Evolutionary conservation across 2,797 vertebrate genomes (phyloP).

Genomic region (Micrastur ruficollis): DNA sequence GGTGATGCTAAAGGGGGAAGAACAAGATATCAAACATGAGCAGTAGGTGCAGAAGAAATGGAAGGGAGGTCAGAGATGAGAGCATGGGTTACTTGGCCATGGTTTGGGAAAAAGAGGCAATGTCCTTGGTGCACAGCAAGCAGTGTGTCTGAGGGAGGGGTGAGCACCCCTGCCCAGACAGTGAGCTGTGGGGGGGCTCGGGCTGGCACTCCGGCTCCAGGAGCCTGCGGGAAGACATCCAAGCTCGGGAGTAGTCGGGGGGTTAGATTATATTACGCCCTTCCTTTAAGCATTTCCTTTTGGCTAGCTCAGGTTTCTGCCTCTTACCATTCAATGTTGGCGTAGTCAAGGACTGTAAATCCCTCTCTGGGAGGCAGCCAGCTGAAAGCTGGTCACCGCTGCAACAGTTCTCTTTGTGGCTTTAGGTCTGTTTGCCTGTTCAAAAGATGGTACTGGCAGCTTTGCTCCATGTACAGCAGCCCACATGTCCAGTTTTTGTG

Average conservation of each 20-base stretch:
- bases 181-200: fast-evolving
- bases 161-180: neutral
- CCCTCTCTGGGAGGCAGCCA: conserved; percentile 1
- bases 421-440: neutral
- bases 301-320: neutral
- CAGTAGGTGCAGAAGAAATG: neutral
- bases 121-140: neutral
- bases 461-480: fast-evolving
- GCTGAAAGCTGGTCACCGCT: neutral
- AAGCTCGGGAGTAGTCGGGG: fast-evolving
- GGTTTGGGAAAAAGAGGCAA: neutral
- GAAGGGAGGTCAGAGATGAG: neutral
- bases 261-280: neutral
- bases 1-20: neutral
- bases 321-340: neutral
- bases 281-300: conserved; percentile 44
- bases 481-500: neutral
- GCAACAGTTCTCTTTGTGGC: neutral
- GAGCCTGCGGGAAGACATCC: neutral
- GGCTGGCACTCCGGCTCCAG: neutral
- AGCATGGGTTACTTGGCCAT: fast-evolving
- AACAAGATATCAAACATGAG: neutral
- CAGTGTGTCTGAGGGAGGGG: neutral
- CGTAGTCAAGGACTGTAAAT: neutral
- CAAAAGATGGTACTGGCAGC: neutral